Percentiles rank a stretch among this genome's conserved stretches.
Conservation (phyloP, 2,113 vertebrate genomes). For the Dicerorhinus sumatrensis region DNA sequence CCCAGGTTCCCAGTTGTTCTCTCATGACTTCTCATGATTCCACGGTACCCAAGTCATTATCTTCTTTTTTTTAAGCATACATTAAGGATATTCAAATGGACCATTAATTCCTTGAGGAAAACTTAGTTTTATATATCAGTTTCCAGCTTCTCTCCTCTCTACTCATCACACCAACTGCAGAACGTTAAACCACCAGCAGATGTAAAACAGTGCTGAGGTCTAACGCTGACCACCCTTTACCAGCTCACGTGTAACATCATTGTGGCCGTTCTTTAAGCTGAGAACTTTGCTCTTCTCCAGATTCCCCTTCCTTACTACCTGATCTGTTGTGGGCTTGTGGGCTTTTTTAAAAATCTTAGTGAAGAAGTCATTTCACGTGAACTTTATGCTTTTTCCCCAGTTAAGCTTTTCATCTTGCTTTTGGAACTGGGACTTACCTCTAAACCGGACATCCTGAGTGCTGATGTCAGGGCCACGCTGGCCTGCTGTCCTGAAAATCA, state of each 20-base stretch:
- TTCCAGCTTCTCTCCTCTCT: neutral
- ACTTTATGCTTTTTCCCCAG: neutral
- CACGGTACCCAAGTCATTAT: neutral
- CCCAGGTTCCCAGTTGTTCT: neutral
- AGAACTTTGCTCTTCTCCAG: accelerated
- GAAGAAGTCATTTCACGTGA: neutral
- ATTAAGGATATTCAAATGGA: neutral
- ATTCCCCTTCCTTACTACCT: neutral
- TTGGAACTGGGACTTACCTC: neutral
- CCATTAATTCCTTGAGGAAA: neutral
- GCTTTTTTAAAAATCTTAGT: neutral
- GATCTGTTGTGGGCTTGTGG: neutral
- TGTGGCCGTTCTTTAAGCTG: neutral
- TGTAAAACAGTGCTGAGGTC: neutral
- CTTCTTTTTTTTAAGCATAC: neutral
- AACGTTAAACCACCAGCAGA: neutral
- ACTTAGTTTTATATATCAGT: neutral
- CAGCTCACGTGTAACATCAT: neutral
- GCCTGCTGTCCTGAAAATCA: neutral
- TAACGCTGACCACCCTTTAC: accelerated
- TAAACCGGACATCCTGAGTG: neutral
- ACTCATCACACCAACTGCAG: neutral
- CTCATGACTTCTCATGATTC: neutral
- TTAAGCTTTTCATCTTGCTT: neutral
- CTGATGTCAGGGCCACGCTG: neutral